Evolutionary conservation across 1,140 invertebrate genomes (phyloP).

Genomic region (Chironomus striatipennis): DNA sequence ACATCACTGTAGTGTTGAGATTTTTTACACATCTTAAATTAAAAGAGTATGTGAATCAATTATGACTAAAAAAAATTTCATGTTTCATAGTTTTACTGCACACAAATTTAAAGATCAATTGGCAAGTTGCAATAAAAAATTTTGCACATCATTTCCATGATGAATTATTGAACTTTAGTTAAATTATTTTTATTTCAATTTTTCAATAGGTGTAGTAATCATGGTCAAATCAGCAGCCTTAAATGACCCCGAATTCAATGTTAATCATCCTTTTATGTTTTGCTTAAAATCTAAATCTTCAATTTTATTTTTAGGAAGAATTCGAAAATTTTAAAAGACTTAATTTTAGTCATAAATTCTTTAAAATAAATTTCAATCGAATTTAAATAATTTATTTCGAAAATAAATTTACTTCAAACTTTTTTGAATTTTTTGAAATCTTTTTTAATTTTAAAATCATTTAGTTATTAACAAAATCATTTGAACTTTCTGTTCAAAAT

Average conservation of each 20-base stretch:
- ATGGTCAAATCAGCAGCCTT: neutral
- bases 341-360: neutral
- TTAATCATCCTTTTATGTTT: neutral
- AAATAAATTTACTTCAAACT: neutral
- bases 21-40: neutral
- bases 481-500: neutral
- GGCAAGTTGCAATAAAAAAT: no score
- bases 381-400: neutral
- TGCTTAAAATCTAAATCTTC: neutral
- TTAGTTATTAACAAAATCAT: neutral
- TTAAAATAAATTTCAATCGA: neutral
- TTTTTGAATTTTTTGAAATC: neutral
- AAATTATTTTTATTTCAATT: neutral
- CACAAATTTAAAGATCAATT: no score
- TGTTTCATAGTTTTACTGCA: no score
- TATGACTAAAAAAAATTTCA: neutral
- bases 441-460: neutral
- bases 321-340: neutral
- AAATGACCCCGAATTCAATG: neutral
- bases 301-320: neutral
- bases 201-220: neutral
- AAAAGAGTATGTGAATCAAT: neutral
- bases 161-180: neutral
- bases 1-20: no score
- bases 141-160: neutral